A percentile compares a stretch with the other conserved stretches of the same genome.
Evolutionary conservation across 2,888 invertebrate species (phyloP).

Genomic region (Aproaerema taeniolella): DNA sequence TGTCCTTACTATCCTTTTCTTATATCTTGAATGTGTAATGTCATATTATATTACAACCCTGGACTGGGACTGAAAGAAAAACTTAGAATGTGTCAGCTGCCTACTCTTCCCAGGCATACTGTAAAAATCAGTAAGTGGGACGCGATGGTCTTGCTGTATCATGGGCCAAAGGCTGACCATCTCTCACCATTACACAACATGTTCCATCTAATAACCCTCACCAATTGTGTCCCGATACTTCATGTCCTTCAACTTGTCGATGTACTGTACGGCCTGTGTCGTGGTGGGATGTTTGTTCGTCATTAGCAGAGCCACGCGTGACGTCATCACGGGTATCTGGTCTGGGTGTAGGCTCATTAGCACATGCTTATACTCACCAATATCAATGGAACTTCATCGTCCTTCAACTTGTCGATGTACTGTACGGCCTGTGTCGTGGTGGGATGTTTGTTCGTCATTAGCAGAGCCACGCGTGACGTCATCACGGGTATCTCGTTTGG

Average conservation of each 20-base stretch:
- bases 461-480: slow-evolving; percentile 33
- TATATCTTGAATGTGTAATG: too few species aligned
- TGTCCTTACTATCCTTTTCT: too few species aligned
- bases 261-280: not conserved
- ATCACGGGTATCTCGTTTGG: slow-evolving; percentile 25
- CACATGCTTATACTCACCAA: slow-evolving; percentile 21
- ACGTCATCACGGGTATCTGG: not conserved
- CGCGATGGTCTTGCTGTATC: too few species aligned
- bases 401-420: slow-evolving; percentile 41
- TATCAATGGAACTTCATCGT: slow-evolving; percentile 30
- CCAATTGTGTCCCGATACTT: too few species aligned
- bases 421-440: slow-evolving; percentile 32
- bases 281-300: not conserved
- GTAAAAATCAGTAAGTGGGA: too few species aligned
- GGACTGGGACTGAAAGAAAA: too few species aligned
- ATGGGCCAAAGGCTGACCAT: too few species aligned
- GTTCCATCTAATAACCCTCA: too few species aligned
- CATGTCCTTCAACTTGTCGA: not conserved
- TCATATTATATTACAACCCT: too few species aligned
- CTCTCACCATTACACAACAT: too few species aligned
- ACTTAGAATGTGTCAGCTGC: too few species aligned
- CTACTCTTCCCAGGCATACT: too few species aligned
- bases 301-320: not conserved
- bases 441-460: slow-evolving; percentile 2
- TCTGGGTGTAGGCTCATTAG: not conserved